Conservation (phyloP, 1,140 invertebrate species). For the Aphidius gifuensis region DNA sequence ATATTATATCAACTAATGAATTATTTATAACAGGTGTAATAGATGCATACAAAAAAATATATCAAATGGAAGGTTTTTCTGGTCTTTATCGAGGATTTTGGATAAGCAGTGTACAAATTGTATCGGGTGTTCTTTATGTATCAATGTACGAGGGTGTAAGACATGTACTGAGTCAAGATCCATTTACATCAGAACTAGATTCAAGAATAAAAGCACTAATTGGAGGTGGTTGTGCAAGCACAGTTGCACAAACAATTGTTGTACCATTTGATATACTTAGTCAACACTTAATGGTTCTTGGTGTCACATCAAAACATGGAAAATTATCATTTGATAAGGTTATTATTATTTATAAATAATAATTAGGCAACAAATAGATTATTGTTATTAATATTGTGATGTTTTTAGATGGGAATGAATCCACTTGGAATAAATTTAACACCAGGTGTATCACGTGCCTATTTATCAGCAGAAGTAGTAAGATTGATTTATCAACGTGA, state of each 20-base stretch:
- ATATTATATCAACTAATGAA: neutral
- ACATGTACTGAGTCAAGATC: conserved; percentile 68
- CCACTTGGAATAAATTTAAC: conserved; percentile 66
- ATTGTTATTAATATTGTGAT: neutral
- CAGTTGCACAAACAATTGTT: conserved; percentile 92
- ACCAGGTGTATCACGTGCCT: conserved; percentile 60
- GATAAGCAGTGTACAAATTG: conserved; percentile 83
- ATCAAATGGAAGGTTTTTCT: conserved; percentile 77
- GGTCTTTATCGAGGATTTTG: conserved; percentile 95
- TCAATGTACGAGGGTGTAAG: conserved; percentile 92
- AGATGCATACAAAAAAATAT: conserved; percentile 90
- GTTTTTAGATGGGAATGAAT: conserved; percentile 61
- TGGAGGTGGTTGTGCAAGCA: conserved; percentile 83
- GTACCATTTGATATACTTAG: conserved; percentile 95
- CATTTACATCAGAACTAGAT: conserved; percentile 53
- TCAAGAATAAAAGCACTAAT: conserved; percentile 68
- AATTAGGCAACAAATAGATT: neutral
- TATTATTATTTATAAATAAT: conserved; percentile 1
- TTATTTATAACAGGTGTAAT: conserved; percentile 65
- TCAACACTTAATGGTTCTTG: conserved; percentile 95
- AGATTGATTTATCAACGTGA: conserved; percentile 73
- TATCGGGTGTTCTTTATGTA: conserved; percentile 90
- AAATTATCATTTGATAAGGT: conserved; percentile 46
- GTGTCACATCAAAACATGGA: conserved; percentile 61
- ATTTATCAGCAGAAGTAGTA: conserved; percentile 69